Evolutionary conservation across 1,140 invertebrate genomes (phyloP).

Genomic region (Ylistrum balloti): DNA sequence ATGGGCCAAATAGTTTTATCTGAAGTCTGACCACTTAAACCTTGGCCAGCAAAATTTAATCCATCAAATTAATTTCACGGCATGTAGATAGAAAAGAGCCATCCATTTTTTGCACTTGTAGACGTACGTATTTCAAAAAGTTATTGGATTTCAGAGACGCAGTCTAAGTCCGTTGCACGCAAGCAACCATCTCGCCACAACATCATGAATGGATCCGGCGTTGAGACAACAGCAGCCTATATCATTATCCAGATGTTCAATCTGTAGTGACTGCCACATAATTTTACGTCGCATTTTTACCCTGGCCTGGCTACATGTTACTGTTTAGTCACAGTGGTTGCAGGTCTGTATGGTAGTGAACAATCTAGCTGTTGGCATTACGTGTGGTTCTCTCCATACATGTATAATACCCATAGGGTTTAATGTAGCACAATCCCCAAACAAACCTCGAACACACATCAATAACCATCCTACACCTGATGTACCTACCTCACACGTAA

Average conservation of each 20-base stretch:
- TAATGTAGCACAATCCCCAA: background rate
- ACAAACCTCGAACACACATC: background rate
- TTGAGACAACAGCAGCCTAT: background rate
- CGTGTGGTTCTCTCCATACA: background rate
- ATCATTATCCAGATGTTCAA: slow-evolving; percentile 5
- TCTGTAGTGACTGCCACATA: background rate
- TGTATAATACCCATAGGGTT: background rate
- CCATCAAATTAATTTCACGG: no score
- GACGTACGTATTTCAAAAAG: background rate
- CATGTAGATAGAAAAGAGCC: no score
- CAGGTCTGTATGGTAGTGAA: background rate
- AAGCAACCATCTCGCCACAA: background rate
- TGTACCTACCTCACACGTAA: background rate
- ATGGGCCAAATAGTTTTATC: no score
- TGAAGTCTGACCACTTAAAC: no score
- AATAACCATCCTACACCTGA: background rate
- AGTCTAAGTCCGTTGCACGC: no score
- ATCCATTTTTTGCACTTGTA: background rate
- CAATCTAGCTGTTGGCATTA: no score
- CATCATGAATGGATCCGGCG: background rate
- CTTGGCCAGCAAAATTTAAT: no score
- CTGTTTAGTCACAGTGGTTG: background rate
- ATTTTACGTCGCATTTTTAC: background rate
- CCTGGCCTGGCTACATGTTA: background rate
- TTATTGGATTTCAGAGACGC: background rate